Evolutionary conservation across 2,888 invertebrate species (phyloP).

Genomic region (Abrostola triplasia): DNA sequence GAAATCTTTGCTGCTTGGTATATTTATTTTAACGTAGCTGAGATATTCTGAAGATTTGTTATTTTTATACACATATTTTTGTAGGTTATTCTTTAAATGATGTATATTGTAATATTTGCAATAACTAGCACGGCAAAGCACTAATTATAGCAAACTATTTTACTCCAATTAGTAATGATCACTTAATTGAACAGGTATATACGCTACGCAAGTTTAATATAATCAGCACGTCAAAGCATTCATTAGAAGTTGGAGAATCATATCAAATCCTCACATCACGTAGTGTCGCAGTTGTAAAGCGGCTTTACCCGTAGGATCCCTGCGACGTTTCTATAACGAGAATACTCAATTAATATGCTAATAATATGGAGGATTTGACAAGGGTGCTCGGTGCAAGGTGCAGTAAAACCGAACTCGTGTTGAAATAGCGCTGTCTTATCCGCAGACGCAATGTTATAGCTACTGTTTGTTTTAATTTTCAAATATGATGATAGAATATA

Average conservation of each 20-base stretch:
- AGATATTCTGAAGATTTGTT: neutral
- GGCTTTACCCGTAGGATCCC: constrained; percentile 68
- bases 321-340: constrained; percentile 69
- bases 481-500: neutral
- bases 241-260: constrained; percentile 45
- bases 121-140: too few relatives aligned
- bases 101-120: too few relatives aligned
- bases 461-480: constrained; percentile 1
- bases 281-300: constrained; percentile 67
- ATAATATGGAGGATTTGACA: constrained; percentile 76
- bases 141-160: too few relatives aligned
- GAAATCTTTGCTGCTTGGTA: constrained; percentile 44
- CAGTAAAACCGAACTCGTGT: constrained; percentile 62
- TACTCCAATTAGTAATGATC: too few relatives aligned
- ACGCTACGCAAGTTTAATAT: constrained; percentile 1
- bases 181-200: too few relatives aligned
- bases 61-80: too few relatives aligned
- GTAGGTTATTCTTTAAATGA: too few relatives aligned
- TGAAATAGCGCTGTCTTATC: constrained; percentile 52
- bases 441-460: constrained; percentile 39
- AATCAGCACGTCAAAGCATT: constrained; percentile 33
- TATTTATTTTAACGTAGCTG: constrained; percentile 20
- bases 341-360: constrained; percentile 87
- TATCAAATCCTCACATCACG: constrained; percentile 38
- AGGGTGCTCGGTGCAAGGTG: constrained; percentile 69